phyloP scores from a whole-genome alignment of 2,113 vertebrate species.

The Crotalus viridis region DNA sequence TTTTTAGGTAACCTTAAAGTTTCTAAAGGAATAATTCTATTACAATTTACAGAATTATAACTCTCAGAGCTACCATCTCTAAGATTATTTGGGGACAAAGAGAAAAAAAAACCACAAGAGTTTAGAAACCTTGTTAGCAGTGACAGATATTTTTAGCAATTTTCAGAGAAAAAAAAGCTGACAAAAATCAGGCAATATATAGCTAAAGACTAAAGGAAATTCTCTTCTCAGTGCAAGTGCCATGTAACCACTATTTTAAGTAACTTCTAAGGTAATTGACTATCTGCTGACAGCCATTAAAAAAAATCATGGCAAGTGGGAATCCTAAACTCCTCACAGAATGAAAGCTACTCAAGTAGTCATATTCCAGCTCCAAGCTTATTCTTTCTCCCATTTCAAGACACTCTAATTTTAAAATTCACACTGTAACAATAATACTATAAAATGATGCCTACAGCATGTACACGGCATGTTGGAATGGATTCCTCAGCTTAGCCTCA shows the following conservation, averaged over 20 bases:
- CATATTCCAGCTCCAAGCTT: constrained; percentile 42
- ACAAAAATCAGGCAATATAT: background rate
- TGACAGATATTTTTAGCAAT: background rate
- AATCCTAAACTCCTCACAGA: background rate
- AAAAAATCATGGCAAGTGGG: background rate
- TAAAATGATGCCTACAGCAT: constrained; percentile 75
- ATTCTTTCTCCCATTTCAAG: constrained; percentile 63
- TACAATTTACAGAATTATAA: background rate
- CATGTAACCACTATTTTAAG: background rate
- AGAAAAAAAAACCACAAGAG: background rate
- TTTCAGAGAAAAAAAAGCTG: background rate
- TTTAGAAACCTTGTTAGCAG: background rate
- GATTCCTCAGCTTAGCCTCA: constrained; percentile 96
- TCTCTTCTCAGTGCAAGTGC: background rate
- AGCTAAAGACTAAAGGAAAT: background rate
- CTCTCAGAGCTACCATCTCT: background rate
- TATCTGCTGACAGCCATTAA: background rate
- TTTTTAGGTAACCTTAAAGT: background rate
- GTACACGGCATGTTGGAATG: constrained; percentile 77
- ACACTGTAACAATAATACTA: constrained; percentile 73
- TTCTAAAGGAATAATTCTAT: background rate
- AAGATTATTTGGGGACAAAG: background rate
- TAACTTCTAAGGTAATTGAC: background rate
- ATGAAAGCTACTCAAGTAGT: constrained; percentile 19
- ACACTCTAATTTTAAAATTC: constrained; percentile 82